Percentiles rank a stretch among this genome's conserved stretches.
phyloP scores from a whole-genome alignment of 1,140 invertebrate genomes.

The Cyrtorhinus lividipennis region DNA sequence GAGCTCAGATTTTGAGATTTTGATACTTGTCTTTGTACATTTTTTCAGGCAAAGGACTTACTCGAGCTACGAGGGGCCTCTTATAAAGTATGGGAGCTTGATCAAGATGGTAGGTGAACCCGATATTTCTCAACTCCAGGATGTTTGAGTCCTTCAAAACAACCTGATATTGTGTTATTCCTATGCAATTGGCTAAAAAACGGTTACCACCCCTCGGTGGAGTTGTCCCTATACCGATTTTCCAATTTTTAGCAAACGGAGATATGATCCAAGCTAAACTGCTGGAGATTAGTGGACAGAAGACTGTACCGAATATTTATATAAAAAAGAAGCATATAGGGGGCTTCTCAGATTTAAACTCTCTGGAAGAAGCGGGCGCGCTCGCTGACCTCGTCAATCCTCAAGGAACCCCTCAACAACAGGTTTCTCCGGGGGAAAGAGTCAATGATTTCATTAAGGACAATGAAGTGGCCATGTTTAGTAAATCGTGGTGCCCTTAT shows the following conservation, averaged over 20 bases:
- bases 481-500: conserved; percentile 73
- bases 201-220: too few relatives aligned
- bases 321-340: conserved; percentile 76
- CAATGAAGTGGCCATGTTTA: conserved; percentile 69
- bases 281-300: conserved; percentile 62
- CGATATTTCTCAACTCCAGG: not conserved
- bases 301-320: conserved; percentile 81
- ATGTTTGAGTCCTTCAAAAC: too few relatives aligned
- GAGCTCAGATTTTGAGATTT: not conserved
- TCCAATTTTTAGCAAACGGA: not conserved
- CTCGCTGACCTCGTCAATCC: too few relatives aligned
- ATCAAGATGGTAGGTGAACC: not conserved
- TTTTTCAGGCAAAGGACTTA: not conserved
- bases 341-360: conserved; percentile 32
- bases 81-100: not conserved
- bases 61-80: not conserved
- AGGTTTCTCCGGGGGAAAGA: too few relatives aligned
- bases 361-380: not conserved
- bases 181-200: too few relatives aligned
- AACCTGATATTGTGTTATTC: too few relatives aligned
- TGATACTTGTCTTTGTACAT: not conserved
- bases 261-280: conserved; percentile 55
- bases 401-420: too few relatives aligned
- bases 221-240: too few relatives aligned
- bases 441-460: not conserved